These are phyloP conservation scores for Chrosomus eos DNA, from an alignment of 2,797 vertebrate species.

Conservation along the genomic window DNA sequence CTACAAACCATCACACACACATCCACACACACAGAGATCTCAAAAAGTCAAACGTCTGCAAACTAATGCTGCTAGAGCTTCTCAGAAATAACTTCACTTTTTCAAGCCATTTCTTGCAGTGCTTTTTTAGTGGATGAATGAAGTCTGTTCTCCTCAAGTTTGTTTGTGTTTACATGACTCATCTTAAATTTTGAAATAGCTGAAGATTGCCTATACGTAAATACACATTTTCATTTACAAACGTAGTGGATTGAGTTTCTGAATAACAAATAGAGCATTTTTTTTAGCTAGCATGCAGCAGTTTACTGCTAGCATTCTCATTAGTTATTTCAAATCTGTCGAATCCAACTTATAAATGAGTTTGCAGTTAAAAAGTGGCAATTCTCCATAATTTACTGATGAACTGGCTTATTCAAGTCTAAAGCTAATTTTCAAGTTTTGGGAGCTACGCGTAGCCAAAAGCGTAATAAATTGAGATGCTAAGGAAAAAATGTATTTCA, in stretches of 20 bases:
- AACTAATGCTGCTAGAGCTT: not conserved
- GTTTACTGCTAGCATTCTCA: not conserved
- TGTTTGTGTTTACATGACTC: not conserved
- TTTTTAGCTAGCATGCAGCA: not conserved
- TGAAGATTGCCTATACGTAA: not conserved
- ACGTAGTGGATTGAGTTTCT: not conserved
- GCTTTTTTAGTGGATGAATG: not conserved
- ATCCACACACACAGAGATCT: not conserved
- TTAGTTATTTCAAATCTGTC: not conserved
- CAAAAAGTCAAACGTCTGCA: not conserved
- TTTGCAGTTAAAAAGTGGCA: not conserved
- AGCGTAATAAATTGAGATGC: not conserved
- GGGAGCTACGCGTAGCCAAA: not conserved
- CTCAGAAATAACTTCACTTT: not conserved
- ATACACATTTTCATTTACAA: not conserved
- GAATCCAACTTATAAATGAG: not conserved
- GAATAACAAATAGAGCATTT: not conserved
- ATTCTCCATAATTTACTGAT: not conserved
- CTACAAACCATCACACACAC: constrained; percentile 19
- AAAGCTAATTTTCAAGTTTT: not conserved
- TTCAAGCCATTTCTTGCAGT: not conserved
- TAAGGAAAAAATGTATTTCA: not conserved
- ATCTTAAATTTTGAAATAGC: not conserved
- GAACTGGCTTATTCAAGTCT: not conserved
- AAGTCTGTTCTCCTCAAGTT: not conserved